phyloP scores from a whole-genome alignment of 2,797 vertebrate species.

The Anguilla anguilla region DNA sequence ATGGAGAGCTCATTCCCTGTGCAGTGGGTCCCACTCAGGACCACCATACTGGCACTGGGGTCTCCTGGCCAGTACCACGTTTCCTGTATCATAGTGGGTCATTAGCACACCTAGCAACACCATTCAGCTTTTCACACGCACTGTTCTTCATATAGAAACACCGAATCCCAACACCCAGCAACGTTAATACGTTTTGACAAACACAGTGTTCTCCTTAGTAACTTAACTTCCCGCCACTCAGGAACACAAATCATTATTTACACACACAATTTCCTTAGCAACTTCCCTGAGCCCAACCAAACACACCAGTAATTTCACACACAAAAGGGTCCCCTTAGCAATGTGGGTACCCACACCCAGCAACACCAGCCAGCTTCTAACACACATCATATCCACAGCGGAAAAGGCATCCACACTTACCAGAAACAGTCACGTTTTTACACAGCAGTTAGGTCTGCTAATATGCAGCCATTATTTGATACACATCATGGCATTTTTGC shows the following conservation, averaged over 20 bases:
- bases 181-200: neutral
- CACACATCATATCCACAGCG: neutral
- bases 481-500: neutral
- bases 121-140: neutral
- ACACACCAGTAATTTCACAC: constrained; percentile 35
- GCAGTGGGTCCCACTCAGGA: constrained; percentile 88
- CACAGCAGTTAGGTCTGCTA: neutral
- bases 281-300: constrained; percentile 36
- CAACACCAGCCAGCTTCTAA: neutral
- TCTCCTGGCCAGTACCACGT: constrained; percentile 91
- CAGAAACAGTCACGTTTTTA: neutral
- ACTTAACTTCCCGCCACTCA: neutral
- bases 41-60: constrained; percentile 67
- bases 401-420: neutral
- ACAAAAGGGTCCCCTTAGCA: neutral
- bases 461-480: constrained; percentile 20
- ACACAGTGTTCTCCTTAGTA: constrained; percentile 15
- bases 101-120: neutral
- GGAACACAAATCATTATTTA: neutral
- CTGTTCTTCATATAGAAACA: neutral
- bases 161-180: neutral
- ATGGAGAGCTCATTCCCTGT: constrained; percentile 83
- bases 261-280: neutral
- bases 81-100: constrained; percentile 71
- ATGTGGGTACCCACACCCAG: neutral